phyloP scores from a whole-genome alignment of 1,140 invertebrate species.

The Saccostrea cuccullata region DNA sequence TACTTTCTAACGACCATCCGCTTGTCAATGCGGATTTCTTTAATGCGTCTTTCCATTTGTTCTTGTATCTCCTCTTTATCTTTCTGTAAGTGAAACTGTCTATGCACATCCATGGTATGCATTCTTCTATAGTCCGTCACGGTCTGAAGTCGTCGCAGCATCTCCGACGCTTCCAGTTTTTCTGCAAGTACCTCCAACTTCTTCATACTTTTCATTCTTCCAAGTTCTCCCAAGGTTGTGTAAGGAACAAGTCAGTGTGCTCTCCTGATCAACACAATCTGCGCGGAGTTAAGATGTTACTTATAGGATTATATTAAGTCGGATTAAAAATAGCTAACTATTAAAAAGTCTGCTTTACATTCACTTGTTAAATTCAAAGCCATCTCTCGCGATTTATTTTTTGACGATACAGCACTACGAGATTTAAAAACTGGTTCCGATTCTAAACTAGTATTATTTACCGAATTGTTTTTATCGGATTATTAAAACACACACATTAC shows the following conservation, averaged over 20 bases:
- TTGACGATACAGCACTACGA: too few species aligned
- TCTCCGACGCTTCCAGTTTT: background rate
- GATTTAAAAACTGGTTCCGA: too few species aligned
- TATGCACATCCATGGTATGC: background rate
- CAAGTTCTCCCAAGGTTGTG: background rate
- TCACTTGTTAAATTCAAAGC: background rate
- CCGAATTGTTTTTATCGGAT: too few species aligned
- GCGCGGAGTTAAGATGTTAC: background rate
- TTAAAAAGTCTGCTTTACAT: background rate
- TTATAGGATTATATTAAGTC: background rate
- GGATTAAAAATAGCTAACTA: background rate
- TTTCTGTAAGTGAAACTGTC: conserved; percentile 7
- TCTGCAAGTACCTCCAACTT: background rate
- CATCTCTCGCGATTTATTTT: too few species aligned
- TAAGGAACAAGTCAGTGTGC: background rate
- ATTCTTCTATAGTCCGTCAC: background rate
- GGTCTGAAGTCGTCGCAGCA: background rate
- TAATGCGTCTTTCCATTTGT: background rate
- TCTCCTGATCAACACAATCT: background rate
- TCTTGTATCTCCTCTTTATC: background rate
- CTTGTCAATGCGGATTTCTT: background rate
- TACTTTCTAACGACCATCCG: background rate
- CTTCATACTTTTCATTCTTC: background rate
- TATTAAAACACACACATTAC: too few species aligned
- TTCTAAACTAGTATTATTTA: too few species aligned